These are phyloP conservation scores for Centropyge bicolor DNA, from an alignment of 2,797 vertebrate species.

Conservation along the genomic window DNA sequence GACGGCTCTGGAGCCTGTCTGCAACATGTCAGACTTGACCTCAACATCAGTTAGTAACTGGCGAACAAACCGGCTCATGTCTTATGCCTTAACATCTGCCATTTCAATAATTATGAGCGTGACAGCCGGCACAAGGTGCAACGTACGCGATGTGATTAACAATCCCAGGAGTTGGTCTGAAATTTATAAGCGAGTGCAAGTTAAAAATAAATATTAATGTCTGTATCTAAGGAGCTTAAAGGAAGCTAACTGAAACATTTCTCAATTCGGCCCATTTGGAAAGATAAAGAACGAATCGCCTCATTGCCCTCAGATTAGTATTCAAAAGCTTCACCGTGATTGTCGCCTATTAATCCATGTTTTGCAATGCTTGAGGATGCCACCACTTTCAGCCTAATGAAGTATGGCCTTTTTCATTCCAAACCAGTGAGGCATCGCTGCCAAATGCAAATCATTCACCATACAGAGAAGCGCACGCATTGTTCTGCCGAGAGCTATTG, in stretches of 20 bases:
- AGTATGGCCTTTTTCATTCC: slow-evolving; percentile 68
- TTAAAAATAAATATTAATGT: slow-evolving; percentile 24
- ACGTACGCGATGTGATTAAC: slow-evolving; percentile 17
- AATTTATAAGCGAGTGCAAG: background rate
- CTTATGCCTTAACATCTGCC: slow-evolving; percentile 40
- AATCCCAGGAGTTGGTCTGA: background rate
- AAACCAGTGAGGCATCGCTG: slow-evolving; percentile 59
- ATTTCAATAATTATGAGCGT: slow-evolving; percentile 21
- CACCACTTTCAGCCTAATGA: slow-evolving; percentile 65
- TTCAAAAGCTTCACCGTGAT: slow-evolving; percentile 62
- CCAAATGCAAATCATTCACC: slow-evolving; percentile 67
- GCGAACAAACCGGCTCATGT: slow-evolving; percentile 28
- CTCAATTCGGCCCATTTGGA: slow-evolving; percentile 33
- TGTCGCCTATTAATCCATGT: slow-evolving; percentile 69
- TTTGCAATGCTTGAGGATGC: slow-evolving; percentile 63
- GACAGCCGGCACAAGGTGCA: slow-evolving; percentile 6
- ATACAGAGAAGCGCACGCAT: slow-evolving; percentile 46
- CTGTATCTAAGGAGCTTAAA: background rate
- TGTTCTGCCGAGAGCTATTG: slow-evolving; percentile 57
- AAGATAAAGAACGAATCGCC: slow-evolving; percentile 38
- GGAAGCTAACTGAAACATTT: slow-evolving; percentile 23
- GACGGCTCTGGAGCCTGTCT: slow-evolving; percentile 49
- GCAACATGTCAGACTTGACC: slow-evolving; percentile 54
- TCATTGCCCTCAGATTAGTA: slow-evolving; percentile 57
- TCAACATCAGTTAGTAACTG: slow-evolving; percentile 37